Base-by-base conservation (phyloP, 2,113 vertebrate species). In the Macrotis lagotis region DNA sequence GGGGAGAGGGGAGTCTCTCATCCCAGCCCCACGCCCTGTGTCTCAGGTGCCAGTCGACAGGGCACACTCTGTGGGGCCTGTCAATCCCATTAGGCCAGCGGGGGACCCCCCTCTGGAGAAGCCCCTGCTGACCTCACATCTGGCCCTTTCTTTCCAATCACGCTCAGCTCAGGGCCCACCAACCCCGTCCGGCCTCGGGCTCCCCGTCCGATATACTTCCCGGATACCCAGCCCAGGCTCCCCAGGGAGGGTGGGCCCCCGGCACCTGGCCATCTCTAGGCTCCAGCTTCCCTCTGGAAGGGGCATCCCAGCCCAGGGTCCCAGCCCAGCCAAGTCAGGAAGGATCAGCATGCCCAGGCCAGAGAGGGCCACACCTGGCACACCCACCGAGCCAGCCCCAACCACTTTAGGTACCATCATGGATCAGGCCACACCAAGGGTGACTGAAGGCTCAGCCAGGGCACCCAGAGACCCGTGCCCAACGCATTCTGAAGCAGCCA, bases 81-180 rank as follows among this genome's bases (percentile, higher is more conserved):
- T 92, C 47, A 91, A 90, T n/a, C 50, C 74, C 93, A 31, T 31
- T 89, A 90, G 49, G 53, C 49, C 95, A 90, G 88, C 88, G 51
- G 97, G 90, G 89, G 48, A 37, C 50, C 48, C 93, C 25, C 14
- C 19, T 2, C 59, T 8, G 25, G 96, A 94, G 89, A 98, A 94
- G 96, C 96, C 96, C 0, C 74, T 97, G 90, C 92, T 96, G 66
- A 93, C 94, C 28, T 97, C 97, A 2, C 94, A 93, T 90, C 94
- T 98, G 66, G 74, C 97, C 22, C 89, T 98, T 16, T 95, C 96
- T 44, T 97, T 97, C 90, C 95, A 92, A 49, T 51, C 94, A 37
- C 91, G 22, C 25, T 91, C 48, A 0, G 91, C 90, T 1, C 97
- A 47, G 0, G 0, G 53, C 47, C 96, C 95, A 7, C 48, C 92